Evolutionary conservation across 2,797 vertebrate species (phyloP).

Genomic region (Coregonus ussuriensis): DNA sequence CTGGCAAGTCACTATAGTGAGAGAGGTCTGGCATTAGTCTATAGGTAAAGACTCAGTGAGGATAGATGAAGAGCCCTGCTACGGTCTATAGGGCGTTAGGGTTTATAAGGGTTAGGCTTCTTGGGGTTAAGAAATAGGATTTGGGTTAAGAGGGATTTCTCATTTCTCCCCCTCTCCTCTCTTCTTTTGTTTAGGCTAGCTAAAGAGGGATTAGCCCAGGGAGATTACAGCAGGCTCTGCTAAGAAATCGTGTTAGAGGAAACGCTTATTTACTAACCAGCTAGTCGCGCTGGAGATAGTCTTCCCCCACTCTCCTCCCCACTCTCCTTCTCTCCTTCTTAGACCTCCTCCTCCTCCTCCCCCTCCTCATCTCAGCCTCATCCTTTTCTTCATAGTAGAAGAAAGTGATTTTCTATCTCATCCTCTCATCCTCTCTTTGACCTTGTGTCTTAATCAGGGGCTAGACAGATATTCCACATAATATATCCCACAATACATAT

Average conservation of each 20-base stretch:
- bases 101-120: slow-evolving; percentile 50
- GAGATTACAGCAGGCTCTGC: slow-evolving; percentile 73
- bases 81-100: slow-evolving; percentile 27
- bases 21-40: slow-evolving; percentile 61
- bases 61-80: background rate
- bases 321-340: background rate
- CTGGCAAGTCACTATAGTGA: background rate
- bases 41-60: slow-evolving; percentile 43
- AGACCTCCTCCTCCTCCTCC: background rate
- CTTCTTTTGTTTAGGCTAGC: slow-evolving; percentile 72
- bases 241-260: slow-evolving; percentile 72
- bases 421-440: slow-evolving; percentile 23
- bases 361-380: background rate
- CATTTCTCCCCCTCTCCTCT: slow-evolving; percentile 62
- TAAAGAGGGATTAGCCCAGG: slow-evolving; percentile 70
- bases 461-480: background rate
- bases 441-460: background rate
- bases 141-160: slow-evolving; percentile 75
- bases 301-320: slow-evolving; percentile 15
- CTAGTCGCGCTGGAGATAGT: slow-evolving; percentile 35
- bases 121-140: slow-evolving; percentile 77
- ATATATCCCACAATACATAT: background rate
- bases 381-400: slow-evolving; percentile 16
- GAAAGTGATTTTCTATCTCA: slow-evolving; percentile 28
- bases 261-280: slow-evolving; percentile 65